Evolutionary conservation across 2,888 invertebrate genomes (phyloP), one percentile per base, ranked within the genome.

Genomic region (Drosophila conformis): DNA sequence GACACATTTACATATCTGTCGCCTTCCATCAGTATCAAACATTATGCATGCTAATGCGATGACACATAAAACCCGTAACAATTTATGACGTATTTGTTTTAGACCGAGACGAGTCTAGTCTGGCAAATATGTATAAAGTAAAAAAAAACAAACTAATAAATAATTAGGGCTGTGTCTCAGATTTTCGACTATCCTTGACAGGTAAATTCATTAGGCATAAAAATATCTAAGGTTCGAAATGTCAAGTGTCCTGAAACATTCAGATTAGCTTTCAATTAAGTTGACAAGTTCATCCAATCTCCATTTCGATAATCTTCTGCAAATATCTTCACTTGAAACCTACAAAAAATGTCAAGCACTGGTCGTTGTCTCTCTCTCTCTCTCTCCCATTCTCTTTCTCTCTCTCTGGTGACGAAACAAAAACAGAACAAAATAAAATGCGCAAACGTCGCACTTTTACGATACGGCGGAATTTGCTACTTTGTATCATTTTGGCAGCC

Each of bases 401-500:
- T 18, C 31, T 31, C 35, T 38, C 4, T 36, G 54, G 18, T 25
- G 38, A 33, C 27, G 33, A 25, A 29, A 2, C 49, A 49, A 13
- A 35, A 58, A n/a, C 18, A 33, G 8, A 35, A n/a, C 42, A 53
- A n/a, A 31, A 64, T 48, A 69, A 68, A 71, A 72, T 86, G 79
- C 76, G 86, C 79, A 82, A 59, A 49, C 67, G 60, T 66, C 38
- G 66, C 65, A 63, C 31, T 88, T 88, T 88, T 80, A 83, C 53
- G 86, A 78, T 86, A 73, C 61, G 80, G 60, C 78, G 81, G 73
- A 74, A 83, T 86, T 86, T 80, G 75, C 73, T 88, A 86, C 70
- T 86, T 83, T 83, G 83, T 80, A 73, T 75, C 81, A 69, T 73
- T 86, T 88, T 78, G 78, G 53, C 69, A 58, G 75, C 56, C 51